phyloP scores from a whole-genome alignment of 2,113 vertebrate genomes.

The Tautogolabrus adspersus region DNA sequence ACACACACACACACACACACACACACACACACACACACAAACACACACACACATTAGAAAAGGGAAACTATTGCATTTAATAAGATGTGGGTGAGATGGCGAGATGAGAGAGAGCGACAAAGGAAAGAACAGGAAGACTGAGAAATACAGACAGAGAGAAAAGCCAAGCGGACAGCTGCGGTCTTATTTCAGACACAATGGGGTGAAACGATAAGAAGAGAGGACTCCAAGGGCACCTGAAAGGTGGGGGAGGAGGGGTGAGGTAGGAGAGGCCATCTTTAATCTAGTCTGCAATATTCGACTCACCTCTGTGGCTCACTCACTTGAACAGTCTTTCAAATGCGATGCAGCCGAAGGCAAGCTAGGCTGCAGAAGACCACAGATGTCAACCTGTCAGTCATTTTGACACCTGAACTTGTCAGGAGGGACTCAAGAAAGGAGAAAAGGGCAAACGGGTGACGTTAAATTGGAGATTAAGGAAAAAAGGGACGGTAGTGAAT shows the following conservation, averaged over 20 bases:
- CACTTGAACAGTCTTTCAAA: slow-evolving; percentile 19
- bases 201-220: slow-evolving; percentile 56
- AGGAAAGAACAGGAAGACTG: slow-evolving; percentile 22
- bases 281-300: slow-evolving; percentile 56
- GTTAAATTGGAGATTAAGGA: not conserved
- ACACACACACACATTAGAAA: slow-evolving; percentile 4
- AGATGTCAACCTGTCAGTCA: slow-evolving; percentile 37
- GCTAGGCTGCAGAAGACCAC: slow-evolving; percentile 4
- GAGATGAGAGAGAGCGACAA: slow-evolving; percentile 20
- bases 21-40: slow-evolving; percentile 23
- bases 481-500: not conserved
- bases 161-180: not conserved
- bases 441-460: not conserved
- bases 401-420: slow-evolving; percentile 14
- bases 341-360: slow-evolving; percentile 17
- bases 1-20: slow-evolving; percentile 41
- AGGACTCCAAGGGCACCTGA: slow-evolving; percentile 46
- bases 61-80: slow-evolving; percentile 38
- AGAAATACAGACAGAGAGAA: slow-evolving; percentile 15
- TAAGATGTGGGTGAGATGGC: slow-evolving; percentile 48
- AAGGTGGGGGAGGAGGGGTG: not conserved
- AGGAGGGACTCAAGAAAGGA: not conserved
- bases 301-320: slow-evolving; percentile 27
- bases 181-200: slow-evolving; percentile 60
- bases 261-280: slow-evolving; percentile 22